Evolutionary conservation across 2,888 invertebrate genomes (phyloP), one percentile per base, ranked within the genome.

Genomic region (Hyppa rectilinea): DNA sequence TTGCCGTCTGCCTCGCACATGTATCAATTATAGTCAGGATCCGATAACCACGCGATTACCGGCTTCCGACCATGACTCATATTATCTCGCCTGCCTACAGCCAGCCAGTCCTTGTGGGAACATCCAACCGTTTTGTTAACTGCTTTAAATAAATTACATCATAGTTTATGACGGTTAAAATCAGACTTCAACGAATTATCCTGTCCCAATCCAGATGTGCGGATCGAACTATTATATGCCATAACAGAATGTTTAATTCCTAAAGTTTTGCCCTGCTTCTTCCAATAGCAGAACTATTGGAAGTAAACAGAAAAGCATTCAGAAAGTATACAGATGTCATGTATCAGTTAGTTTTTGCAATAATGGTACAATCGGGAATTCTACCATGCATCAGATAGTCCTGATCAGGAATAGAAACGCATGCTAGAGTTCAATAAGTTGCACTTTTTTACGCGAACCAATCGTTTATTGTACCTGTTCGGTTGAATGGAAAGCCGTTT

Each of bases 21-120:
- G 59, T 77, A 78, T 76, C 73, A 81, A 71, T 63, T 71, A 74
- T 61, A 70, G 68, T 66, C 75, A 75, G 82, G 71, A 82, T 70
- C 67, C 71, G 76, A 81, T 75, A 72, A 68, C 66, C 70, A 63
- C 63, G 71, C 72, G 68, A 68, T 58, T 66, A 71, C 45, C 58
- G 62, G 76, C 73, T 86, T 85, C 85, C 85, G 83, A 80, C 59
- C 71, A 70, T 86, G 86, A 86, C 62, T 84, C 86, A 86, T 43
- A n/a, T n/a, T 61, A 64, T 45, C 58, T 63, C 63, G 66, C 63
- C 45, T 40, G 61, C 60, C 59, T 69, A 62, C 55, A 65, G 38
- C 67, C 60, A 59, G 31, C 53, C 40, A 60, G 70, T 76, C 72
- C 78, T 79, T 79, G 84, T 84, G 82, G 79, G 86, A 82, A 85